Percentiles rank a stretch among this genome's conserved stretches.
phyloP scores from a whole-genome alignment of 1,140 invertebrate genomes.

The Augochlora pura region DNA sequence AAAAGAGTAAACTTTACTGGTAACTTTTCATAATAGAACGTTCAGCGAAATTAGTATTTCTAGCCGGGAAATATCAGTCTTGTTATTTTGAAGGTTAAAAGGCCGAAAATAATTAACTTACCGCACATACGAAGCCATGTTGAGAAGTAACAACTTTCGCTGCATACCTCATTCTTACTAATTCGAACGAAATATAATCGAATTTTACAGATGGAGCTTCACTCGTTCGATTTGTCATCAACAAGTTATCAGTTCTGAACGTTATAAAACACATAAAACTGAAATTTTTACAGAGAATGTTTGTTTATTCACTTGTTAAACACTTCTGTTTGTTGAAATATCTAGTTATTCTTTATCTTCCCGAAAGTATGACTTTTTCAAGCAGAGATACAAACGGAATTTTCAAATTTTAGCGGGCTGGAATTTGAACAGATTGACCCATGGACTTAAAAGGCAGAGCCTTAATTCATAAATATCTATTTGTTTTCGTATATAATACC shows the following conservation, averaged over 20 bases:
- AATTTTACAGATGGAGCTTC: constrained; percentile 51
- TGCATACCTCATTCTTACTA: constrained; percentile 23
- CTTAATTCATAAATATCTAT: too few relatives aligned
- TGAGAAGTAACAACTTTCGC: constrained; percentile 45
- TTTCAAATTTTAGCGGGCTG: background rate
- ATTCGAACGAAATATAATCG: constrained; percentile 33
- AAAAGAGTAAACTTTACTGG: background rate
- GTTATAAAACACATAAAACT: background rate
- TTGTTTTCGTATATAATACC: too few relatives aligned
- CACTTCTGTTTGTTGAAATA: background rate
- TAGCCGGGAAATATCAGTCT: constrained; percentile 12
- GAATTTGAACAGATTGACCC: background rate
- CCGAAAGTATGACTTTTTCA: background rate
- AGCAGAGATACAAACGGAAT: too few relatives aligned
- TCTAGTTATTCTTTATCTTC: background rate
- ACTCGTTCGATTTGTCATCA: background rate
- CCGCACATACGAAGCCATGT: constrained; percentile 68
- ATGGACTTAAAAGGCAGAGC: too few relatives aligned
- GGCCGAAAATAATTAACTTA: constrained; percentile 60
- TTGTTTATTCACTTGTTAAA: background rate
- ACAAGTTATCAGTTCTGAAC: background rate
- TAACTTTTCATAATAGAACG: background rate
- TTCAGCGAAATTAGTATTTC: background rate
- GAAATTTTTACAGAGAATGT: background rate
- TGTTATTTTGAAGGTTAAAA: constrained; percentile 51